phyloP scores from a whole-genome alignment of 2,113 vertebrate genomes.

The Nansenia antarctica region DNA sequence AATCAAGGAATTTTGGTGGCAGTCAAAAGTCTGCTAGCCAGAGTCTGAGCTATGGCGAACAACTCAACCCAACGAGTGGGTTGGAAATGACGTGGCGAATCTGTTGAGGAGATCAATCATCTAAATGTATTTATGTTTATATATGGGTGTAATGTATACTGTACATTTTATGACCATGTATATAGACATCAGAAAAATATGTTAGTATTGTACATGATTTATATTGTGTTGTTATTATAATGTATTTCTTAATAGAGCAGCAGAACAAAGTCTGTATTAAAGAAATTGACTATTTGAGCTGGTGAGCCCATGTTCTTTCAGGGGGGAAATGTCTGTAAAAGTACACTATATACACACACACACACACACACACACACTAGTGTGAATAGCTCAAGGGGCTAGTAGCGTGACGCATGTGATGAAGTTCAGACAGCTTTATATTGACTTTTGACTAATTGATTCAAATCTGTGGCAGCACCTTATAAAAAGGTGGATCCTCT shows the following conservation, averaged over 20 bases:
- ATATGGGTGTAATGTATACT: constrained; percentile 69
- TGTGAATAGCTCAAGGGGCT: background rate
- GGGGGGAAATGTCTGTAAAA: too few relatives aligned
- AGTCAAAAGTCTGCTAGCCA: constrained; percentile 72
- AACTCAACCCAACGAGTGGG: too few relatives aligned
- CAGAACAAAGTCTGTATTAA: constrained; percentile 65
- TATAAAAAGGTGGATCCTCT: background rate
- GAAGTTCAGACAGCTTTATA: background rate
- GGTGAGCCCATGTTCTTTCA: constrained; percentile 26
- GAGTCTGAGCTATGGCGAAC: constrained; percentile 63
- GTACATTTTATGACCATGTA: constrained; percentile 68
- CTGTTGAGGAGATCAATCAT: constrained; percentile 46
- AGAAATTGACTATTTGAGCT: constrained; percentile 42
- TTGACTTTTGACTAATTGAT: background rate
- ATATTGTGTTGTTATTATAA: constrained; percentile 62
- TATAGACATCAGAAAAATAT: constrained; percentile 73
- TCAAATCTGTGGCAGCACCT: background rate
- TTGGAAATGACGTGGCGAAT: constrained; percentile 43
- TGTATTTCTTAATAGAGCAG: constrained; percentile 64
- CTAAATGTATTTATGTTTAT: constrained; percentile 67
- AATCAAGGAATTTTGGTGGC: constrained; percentile 44
- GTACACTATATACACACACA: too few relatives aligned
- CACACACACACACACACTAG: background rate
- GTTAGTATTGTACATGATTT: constrained; percentile 74
- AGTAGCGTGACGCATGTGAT: background rate